Evolutionary conservation across 2,113 vertebrate genomes (phyloP).

Genomic region (Leptocoma aspasia): DNA sequence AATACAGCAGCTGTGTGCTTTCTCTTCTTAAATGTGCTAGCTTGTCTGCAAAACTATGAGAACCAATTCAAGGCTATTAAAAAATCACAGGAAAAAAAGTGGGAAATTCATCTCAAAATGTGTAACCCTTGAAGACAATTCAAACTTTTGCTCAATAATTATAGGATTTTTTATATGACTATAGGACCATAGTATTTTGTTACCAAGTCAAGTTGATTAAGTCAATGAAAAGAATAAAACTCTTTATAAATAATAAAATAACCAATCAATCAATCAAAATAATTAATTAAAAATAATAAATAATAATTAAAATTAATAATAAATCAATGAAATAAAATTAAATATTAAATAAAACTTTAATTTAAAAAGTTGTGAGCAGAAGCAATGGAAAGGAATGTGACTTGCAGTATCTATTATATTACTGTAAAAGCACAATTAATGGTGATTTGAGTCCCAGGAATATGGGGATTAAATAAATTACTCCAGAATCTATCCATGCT

Average conservation of each 20-base stretch:
- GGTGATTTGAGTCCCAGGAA: not conserved
- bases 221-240: not conserved
- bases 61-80: not conserved
- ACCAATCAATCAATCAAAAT: no score
- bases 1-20: not conserved
- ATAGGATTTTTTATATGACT: not conserved
- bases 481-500: not conserved
- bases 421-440: not conserved
- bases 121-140: not conserved
- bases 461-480: not conserved
- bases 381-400: not conserved
- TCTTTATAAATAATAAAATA: no score
- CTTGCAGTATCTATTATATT: not conserved
- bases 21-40: not conserved
- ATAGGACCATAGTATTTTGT: not conserved
- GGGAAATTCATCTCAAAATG: not conserved
- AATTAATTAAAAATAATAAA: no score
- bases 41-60: not conserved
- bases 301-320: no score
- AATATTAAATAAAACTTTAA: no score
- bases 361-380: not conserved
- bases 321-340: no score
- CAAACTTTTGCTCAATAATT: not conserved
- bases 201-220: not conserved
- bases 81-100: not conserved